These are phyloP conservation scores for Brachypteracias leptosomus DNA, from an alignment of 2,113 vertebrate species.

Conservation along the genomic window DNA sequence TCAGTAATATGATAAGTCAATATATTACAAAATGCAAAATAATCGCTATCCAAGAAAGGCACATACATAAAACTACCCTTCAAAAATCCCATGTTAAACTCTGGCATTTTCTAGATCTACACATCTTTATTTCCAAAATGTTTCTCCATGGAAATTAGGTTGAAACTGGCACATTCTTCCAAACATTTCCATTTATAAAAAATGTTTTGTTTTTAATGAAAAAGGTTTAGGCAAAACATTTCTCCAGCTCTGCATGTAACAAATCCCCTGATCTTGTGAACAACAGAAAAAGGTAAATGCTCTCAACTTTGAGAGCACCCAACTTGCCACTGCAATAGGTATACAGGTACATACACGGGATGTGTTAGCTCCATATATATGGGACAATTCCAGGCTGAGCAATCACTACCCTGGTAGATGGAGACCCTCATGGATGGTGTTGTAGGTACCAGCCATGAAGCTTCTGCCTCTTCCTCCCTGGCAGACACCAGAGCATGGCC, in stretches of 20 bases:
- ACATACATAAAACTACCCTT: neutral
- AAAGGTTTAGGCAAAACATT: neutral
- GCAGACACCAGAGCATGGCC: neutral
- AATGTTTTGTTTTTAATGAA: neutral
- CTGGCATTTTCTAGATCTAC: neutral
- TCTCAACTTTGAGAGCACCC: neutral
- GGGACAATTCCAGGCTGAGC: neutral
- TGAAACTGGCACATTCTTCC: neutral
- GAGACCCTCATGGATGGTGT: neutral
- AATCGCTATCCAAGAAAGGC: neutral
- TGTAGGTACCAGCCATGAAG: rapidly evolving
- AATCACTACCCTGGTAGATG: rapidly evolving
- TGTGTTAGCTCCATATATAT: rapidly evolving
- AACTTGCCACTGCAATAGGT: neutral
- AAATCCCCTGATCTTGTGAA: neutral
- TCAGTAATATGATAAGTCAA: neutral
- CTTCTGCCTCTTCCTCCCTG: neutral
- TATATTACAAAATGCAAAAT: neutral
- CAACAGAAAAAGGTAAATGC: neutral
- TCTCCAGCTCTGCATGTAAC: neutral
- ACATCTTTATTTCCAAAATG: neutral
- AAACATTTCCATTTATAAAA: neutral
- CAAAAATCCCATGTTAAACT: neutral
- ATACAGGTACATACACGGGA: rapidly evolving
- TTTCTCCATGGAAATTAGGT: neutral